Percentiles rank a stretch among this genome's conserved stretches.
Conservation (phyloP, 2,888 invertebrate species). For the Cheilosia pagana region DNA sequence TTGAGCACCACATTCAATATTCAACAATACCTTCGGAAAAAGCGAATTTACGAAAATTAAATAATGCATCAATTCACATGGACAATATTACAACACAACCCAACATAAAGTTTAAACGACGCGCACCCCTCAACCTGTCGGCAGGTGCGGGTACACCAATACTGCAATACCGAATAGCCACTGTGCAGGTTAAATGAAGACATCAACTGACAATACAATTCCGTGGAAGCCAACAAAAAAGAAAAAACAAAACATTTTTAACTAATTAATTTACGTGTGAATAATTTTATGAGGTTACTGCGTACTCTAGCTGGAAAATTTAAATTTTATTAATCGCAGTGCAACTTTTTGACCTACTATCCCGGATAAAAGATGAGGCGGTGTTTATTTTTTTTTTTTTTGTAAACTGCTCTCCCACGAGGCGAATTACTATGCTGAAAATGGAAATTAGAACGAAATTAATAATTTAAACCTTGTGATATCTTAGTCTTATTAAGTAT, state of each 20-base stretch:
- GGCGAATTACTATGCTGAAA: not conserved
- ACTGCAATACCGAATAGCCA: not conserved
- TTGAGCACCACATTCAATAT: slow-evolving; percentile 42
- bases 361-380: not conserved
- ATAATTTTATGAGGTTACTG: slow-evolving; percentile 6
- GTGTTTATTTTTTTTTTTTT: slow-evolving; percentile 2
- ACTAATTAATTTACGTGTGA: slow-evolving; percentile 4
- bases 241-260: not conserved
- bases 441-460: slow-evolving; percentile 4
- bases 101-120: not conserved
- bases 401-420: not conserved
- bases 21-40: not conserved
- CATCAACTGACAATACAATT: not conserved
- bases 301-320: not conserved
- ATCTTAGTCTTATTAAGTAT: not conserved
- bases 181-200: not conserved
- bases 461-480: slow-evolving; percentile 10
- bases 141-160: not conserved
- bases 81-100: not conserved
- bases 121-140: not conserved
- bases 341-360: slow-evolving; percentile 20
- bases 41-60: not conserved
- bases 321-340: slow-evolving; percentile 1
- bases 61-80: not conserved
- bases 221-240: not conserved